A percentile compares a stretch with the other conserved stretches of the same genome.
Evolutionary conservation across 1,140 invertebrate genomes (phyloP).

Genomic region (Uloborus diversus): DNA sequence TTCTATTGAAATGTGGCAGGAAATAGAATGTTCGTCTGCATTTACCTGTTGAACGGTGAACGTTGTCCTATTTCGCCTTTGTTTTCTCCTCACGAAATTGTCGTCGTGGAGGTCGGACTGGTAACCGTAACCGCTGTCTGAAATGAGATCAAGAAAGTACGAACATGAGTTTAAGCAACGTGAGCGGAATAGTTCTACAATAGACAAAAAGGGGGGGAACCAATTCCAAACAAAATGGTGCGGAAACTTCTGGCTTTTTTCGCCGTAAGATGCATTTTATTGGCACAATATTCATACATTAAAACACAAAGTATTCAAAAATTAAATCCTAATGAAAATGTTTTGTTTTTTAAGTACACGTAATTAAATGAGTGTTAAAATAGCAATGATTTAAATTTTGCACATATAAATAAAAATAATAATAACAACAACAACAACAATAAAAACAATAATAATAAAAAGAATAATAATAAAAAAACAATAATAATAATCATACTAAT

Average conservation of each 20-base stretch:
- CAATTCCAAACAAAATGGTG: no score
- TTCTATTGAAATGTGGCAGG: neutral
- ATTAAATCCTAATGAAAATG: no score
- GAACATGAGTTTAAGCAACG: slow-evolving; percentile 51
- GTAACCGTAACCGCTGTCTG: slow-evolving; percentile 67
- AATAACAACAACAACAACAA: no score
- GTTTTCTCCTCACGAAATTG: slow-evolving; percentile 94
- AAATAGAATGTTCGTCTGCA: slow-evolving; percentile 29
- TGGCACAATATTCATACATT: neutral
- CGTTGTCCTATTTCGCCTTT: slow-evolving; percentile 93
- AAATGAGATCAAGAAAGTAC: slow-evolving; percentile 41
- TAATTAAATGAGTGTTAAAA: no score
- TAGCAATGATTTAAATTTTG: no score
- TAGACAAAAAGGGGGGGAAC: no score
- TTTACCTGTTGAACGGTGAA: slow-evolving; percentile 94
- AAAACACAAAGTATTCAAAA: no score
- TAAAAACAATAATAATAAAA: no score
- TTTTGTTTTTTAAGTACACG: no score
- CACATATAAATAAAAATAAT: no score
- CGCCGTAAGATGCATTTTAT: neutral
- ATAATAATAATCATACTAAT: no score
- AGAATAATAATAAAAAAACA: no score
- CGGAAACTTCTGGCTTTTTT: neutral
- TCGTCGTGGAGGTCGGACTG: slow-evolving; percentile 94
- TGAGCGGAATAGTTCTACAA: slow-evolving; percentile 19